A percentile compares a stretch with the other conserved stretches of the same genome.
These are phyloP conservation scores for Nomada ruficornis DNA, from an alignment of 2,888 invertebrate species.

Conservation along the genomic window DNA sequence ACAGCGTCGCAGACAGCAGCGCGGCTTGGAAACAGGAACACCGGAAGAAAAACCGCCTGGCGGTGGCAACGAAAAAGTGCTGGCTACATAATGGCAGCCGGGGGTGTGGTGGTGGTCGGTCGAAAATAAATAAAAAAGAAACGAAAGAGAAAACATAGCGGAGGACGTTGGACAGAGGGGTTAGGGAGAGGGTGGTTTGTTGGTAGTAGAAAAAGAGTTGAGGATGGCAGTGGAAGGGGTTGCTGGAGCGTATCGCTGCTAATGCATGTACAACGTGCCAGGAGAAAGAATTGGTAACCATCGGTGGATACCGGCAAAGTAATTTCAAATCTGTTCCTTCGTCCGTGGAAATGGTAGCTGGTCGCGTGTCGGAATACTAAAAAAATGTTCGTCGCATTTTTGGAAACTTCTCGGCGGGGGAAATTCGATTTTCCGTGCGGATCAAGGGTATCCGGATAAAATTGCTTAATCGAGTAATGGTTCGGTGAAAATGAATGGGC, in stretches of 20 bases:
- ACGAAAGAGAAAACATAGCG: constrained; percentile 15
- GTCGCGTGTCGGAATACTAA: neutral
- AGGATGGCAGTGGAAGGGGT: constrained; percentile 11
- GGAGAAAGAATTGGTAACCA: constrained; percentile 50
- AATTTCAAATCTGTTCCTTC: constrained; percentile 46
- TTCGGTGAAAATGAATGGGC: too few relatives aligned
- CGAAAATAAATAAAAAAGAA: constrained; percentile 44
- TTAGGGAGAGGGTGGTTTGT: neutral
- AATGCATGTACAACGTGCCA: constrained; percentile 63
- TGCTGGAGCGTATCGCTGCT: constrained; percentile 53
- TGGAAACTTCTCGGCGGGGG: too few relatives aligned
- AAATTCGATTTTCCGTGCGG: too few relatives aligned
- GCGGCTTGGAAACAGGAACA: neutral
- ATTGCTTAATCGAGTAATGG: too few relatives aligned
- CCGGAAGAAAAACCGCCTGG: constrained; percentile 34
- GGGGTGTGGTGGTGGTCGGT: neutral
- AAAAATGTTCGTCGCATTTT: neutral
- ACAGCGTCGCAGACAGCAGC: constrained; percentile 32
- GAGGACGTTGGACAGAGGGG: constrained; percentile 20
- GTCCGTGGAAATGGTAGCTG: neutral
- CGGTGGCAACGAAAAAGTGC: constrained; percentile 19
- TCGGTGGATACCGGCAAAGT: constrained; percentile 37
- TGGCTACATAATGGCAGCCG: constrained; percentile 39
- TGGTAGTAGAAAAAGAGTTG: neutral
- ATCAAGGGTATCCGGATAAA: too few relatives aligned